Evolutionary conservation across 1,140 invertebrate species (phyloP).

Genomic region (Drosophila auraria): DNA sequence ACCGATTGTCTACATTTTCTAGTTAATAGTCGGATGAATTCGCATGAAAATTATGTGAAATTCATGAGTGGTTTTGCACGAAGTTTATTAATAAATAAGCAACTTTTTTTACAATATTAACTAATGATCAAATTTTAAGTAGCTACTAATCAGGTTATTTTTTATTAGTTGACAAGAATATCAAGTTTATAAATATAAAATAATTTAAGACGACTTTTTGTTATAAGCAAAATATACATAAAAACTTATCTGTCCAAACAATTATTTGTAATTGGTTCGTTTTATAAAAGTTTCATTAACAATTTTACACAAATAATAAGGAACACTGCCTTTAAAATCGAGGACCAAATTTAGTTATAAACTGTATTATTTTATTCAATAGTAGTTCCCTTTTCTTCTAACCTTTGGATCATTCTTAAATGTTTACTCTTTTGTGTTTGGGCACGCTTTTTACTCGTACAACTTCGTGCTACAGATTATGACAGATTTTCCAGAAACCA

Average conservation of each 20-base stretch:
- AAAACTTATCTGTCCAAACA: too few relatives aligned
- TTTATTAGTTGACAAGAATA: background rate
- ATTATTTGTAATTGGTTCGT: too few relatives aligned
- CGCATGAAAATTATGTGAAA: conserved; percentile 1
- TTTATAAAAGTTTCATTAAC: too few relatives aligned
- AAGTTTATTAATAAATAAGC: conserved; percentile 1
- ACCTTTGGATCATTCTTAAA: background rate
- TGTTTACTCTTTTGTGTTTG: conserved; percentile 24
- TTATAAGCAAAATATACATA: background rate
- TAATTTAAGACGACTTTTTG: background rate
- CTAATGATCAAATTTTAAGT: background rate
- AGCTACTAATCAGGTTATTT: background rate
- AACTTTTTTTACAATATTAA: background rate
- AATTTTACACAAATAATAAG: background rate
- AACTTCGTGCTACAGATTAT: conserved; percentile 63
- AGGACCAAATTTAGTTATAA: background rate
- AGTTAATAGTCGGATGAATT: background rate
- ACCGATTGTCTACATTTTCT: conserved; percentile 8
- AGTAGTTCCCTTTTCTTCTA: conserved; percentile 1
- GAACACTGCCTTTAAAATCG: background rate
- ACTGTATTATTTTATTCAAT: conserved; percentile 2
- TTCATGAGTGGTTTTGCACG: conserved; percentile 1
- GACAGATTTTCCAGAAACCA: conserved; percentile 35
- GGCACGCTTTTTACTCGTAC: conserved; percentile 46
- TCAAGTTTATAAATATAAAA: background rate